Evolutionary conservation across 2,888 invertebrate genomes (phyloP).

Genomic region (Plebejus anna): DNA sequence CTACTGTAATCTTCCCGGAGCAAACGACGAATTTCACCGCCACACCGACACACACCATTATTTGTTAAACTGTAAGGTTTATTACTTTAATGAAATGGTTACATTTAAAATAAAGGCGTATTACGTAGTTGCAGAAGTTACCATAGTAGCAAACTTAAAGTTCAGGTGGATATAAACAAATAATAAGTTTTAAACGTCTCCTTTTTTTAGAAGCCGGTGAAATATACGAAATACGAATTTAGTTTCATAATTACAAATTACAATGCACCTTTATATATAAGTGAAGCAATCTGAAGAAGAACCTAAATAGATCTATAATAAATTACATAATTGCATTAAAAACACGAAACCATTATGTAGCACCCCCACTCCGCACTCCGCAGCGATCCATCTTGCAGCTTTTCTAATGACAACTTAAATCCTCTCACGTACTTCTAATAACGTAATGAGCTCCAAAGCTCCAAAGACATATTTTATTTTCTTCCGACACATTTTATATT

Average conservation of each 20-base stretch:
- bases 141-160: neutral
- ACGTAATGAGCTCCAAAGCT: conserved; percentile 73
- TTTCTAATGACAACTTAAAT: conserved; percentile 62
- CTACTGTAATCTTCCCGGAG: conserved; percentile 63
- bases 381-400: conserved; percentile 44
- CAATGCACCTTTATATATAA: no score
- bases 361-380: conserved; percentile 33
- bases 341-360: conserved; percentile 26
- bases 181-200: neutral
- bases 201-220: no score
- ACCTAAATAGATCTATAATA: no score
- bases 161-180: neutral
- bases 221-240: no score
- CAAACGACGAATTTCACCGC: conserved; percentile 45
- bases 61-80: neutral
- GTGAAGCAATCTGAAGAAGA: neutral
- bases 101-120: neutral
- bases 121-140: no score
- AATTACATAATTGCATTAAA: conserved; percentile 2
- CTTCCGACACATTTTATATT: conserved; percentile 74
- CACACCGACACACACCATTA: neutral
- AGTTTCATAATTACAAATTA: no score
- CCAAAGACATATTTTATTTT: conserved; percentile 74
- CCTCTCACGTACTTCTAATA: conserved; percentile 74
- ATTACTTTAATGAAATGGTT: neutral